Evolutionary conservation across 2,888 invertebrate species (phyloP), one percentile per base, ranked within the genome.

Genomic region (Drosophila anomalata): DNA sequence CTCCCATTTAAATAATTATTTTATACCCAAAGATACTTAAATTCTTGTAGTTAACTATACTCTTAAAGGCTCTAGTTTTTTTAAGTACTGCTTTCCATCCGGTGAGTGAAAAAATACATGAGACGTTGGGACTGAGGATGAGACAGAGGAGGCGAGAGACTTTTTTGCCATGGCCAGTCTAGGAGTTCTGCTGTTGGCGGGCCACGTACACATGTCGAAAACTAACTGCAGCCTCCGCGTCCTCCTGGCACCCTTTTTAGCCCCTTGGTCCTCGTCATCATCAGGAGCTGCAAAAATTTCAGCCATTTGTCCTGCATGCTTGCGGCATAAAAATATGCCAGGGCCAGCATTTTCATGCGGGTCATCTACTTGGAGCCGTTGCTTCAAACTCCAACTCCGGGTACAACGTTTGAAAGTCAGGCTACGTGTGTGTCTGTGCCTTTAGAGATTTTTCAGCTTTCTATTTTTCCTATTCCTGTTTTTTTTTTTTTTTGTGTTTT

Each of bases 311-410:
- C 78, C 82, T 77, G 84, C 82, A 83, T 89, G 89, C 89, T 87
- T 88, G 89, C 82, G 89, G 88, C 85, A 86, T 86, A 89, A 84
- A 88, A 88, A 88, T 88, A 89, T 88, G 89, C 88, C 88, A 87
- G 82, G 80, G 83, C 87, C 84, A 87, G 77, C 82, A 87, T 85
- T 89, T 89, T 87, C 88, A 88, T 87, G 89, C 89, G 78, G 87
- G 87, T 86, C 87, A 89, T 85, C 89, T 79, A 63, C 72, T 70
- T 31, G 56, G 65, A 52, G 50, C 59, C 36, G 47, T 41, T 59
- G 52, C n/a, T 17, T n/a, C 51, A 20, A 47, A 54, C 47, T 58
- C 46, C n/a, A 14, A n/a, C 51, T 57, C 29, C 31, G n/a, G 59
- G 61, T 50, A 67, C 70, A 69, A 75, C 75, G 78, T 78, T 81